Conservation (phyloP, 1,140 invertebrate genomes). For the Drosophila paulistorum region DNA sequence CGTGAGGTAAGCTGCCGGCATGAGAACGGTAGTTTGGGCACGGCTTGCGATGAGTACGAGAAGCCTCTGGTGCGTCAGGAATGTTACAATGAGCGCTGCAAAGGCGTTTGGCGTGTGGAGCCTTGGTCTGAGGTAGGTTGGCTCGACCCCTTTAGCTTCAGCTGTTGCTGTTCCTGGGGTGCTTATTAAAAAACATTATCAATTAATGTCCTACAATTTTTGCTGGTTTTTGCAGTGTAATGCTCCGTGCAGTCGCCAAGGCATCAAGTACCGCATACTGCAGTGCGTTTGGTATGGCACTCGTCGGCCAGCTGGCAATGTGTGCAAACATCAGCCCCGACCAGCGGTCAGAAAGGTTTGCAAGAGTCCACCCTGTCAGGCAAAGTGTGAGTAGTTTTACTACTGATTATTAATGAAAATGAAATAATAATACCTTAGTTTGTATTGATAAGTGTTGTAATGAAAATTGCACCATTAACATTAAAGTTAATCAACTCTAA, state of each 20-base stretch:
- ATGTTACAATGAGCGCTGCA: conserved; percentile 91
- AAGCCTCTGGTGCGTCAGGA: conserved; percentile 89
- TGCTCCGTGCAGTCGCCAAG: conserved; percentile 87
- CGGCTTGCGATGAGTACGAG: conserved; percentile 87
- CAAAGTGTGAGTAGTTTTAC: conserved; percentile 76
- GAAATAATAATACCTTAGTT: too few species aligned
- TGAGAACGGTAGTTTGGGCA: conserved; percentile 86
- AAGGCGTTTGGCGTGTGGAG: conserved; percentile 92
- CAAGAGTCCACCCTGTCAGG: conserved; percentile 87
- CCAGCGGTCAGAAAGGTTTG: conserved; percentile 91
- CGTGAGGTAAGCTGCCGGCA: conserved; percentile 89
- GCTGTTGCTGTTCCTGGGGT: not conserved
- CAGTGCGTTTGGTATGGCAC: conserved; percentile 95
- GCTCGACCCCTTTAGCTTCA: too few species aligned
- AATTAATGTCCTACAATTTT: conserved; percentile 23
- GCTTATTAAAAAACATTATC: conserved; percentile 33
- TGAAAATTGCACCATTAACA: not conserved
- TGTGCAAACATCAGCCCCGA: conserved; percentile 89
- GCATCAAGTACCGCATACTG: conserved; percentile 91
- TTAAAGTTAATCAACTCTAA: too few species aligned
- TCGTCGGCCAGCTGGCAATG: conserved; percentile 91
- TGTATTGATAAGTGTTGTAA: not conserved
- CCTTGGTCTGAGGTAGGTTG: conserved; percentile 92
- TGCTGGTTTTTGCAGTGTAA: conserved; percentile 86
- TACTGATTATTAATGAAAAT: not conserved